These are phyloP conservation scores for Ctenopoma kingsleyae DNA, from an alignment of 2,797 vertebrate genomes.

Conservation along the genomic window DNA sequence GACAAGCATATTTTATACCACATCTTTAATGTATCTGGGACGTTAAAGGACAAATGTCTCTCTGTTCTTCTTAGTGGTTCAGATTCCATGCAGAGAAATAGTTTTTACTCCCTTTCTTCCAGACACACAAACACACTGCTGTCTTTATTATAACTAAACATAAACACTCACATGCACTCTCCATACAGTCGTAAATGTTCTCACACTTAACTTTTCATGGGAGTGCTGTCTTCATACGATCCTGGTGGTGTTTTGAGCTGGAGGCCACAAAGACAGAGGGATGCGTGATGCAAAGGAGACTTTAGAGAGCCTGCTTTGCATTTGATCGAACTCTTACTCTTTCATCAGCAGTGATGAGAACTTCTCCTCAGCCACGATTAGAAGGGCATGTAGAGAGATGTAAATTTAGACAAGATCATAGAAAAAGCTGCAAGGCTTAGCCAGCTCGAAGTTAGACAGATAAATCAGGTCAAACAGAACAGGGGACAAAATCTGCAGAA, in stretches of 20 bases:
- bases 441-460: slow-evolving; percentile 61
- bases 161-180: slow-evolving; percentile 29
- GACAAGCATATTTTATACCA: slow-evolving; percentile 54
- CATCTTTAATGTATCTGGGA: slow-evolving; percentile 57
- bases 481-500: slow-evolving; percentile 54
- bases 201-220: slow-evolving; percentile 36
- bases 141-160: slow-evolving; percentile 20
- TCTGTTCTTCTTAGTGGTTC: slow-evolving; percentile 32
- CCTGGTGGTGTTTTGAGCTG: slow-evolving; percentile 40
- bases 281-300: slow-evolving; percentile 56
- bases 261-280: slow-evolving; percentile 46
- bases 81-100: slow-evolving; percentile 36
- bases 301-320: slow-evolving; percentile 67
- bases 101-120: slow-evolving; percentile 22
- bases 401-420: slow-evolving; percentile 79
- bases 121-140: not conserved
- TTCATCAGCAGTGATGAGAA: slow-evolving; percentile 75
- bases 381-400: slow-evolving; percentile 74
- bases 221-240: slow-evolving; percentile 44
- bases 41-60: slow-evolving; percentile 58
- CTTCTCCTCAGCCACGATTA: slow-evolving; percentile 71
- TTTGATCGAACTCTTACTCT: slow-evolving; percentile 73
- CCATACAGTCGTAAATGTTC: slow-evolving; percentile 16
- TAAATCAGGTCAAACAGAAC: slow-evolving; percentile 73
- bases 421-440: slow-evolving; percentile 66